Evolutionary conservation across 2,797 vertebrate species (phyloP).

Genomic region (Chloroceryle amazona): DNA sequence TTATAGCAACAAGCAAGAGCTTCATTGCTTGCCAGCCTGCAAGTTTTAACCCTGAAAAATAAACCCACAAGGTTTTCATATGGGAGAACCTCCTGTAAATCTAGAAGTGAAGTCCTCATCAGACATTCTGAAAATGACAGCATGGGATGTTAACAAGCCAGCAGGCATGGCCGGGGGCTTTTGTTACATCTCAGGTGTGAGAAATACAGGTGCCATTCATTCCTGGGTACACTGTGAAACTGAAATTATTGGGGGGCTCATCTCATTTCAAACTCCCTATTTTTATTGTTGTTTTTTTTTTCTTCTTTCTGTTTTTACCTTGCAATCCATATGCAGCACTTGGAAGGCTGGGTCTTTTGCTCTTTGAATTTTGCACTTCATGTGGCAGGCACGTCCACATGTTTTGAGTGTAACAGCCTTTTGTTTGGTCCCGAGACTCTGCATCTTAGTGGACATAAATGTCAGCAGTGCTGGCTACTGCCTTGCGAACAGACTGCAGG

Average conservation of each 20-base stretch:
- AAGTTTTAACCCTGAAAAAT: not conserved
- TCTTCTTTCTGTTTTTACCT: not conserved
- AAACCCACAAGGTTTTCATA: not conserved
- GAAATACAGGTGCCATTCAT: not conserved
- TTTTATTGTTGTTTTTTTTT: not conserved
- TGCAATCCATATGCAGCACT: not conserved
- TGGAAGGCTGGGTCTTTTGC: not conserved
- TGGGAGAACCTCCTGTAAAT: not conserved
- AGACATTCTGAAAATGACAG: not conserved
- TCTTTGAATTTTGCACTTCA: not conserved
- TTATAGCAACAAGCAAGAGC: not conserved
- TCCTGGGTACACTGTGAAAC: not conserved
- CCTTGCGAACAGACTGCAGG: not conserved
- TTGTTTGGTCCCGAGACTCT: not conserved
- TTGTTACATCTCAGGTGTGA: not conserved
- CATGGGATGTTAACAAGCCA: not conserved
- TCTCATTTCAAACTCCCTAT: not conserved
- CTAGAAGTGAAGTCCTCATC: not conserved
- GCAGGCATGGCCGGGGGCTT: accelerated
- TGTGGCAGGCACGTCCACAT: accelerated
- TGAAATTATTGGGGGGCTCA: not conserved
- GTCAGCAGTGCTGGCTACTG: not conserved
- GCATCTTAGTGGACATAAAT: not conserved
- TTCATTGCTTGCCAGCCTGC: not conserved
- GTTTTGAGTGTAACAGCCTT: not conserved